Evolutionary conservation across 2,113 vertebrate species (phyloP).

Genomic region (Pan paniscus): DNA sequence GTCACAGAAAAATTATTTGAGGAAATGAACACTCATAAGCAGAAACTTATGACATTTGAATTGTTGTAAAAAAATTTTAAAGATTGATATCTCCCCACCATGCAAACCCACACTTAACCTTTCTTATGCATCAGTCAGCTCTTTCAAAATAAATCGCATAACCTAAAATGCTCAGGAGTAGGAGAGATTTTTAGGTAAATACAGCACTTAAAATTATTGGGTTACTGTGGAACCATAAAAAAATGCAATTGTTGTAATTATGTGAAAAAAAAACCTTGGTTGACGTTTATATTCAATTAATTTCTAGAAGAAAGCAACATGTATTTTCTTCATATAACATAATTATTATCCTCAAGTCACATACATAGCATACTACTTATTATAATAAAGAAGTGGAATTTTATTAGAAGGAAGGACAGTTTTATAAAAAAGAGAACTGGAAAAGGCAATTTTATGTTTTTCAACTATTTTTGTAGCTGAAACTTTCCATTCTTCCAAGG

Average conservation of each 20-base stretch:
- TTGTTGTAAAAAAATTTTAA: not conserved
- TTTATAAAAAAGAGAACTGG: not conserved
- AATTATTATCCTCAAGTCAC: not conserved
- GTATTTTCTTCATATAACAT: not conserved
- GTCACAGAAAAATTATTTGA: not conserved
- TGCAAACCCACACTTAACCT: not conserved
- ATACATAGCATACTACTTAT: not conserved
- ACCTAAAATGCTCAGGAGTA: not conserved
- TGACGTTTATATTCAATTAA: not conserved
- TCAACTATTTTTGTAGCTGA: not conserved
- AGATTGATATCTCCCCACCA: not conserved
- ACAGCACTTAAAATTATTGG: not conserved
- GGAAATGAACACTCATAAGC: not conserved
- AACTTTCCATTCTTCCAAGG: not conserved
- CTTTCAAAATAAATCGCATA: not conserved
- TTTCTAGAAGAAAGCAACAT: not conserved
- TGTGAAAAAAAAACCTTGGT: not conserved
- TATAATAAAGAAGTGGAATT: not conserved
- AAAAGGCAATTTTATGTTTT: not conserved
- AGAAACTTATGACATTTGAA: not conserved
- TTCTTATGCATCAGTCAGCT: not conserved
- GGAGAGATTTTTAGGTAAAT: not conserved
- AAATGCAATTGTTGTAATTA: not conserved
- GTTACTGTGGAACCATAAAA: not conserved
- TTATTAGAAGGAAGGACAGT: not conserved